These are phyloP conservation scores for Nezara viridula DNA, from an alignment of 2,888 invertebrate species.

Conservation along the genomic window DNA sequence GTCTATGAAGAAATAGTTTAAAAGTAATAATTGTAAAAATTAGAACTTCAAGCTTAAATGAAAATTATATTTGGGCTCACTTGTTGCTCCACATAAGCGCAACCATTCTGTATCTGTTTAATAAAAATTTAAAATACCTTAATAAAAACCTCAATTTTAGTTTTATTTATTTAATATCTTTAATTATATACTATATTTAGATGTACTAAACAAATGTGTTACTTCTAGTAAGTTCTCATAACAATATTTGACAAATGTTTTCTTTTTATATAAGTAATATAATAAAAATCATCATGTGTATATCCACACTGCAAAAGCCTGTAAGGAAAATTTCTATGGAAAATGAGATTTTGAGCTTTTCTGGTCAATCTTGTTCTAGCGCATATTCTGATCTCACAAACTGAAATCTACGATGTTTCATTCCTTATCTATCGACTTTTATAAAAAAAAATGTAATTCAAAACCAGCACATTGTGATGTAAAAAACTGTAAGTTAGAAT, in stretches of 20 bases:
- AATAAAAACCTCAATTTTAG: neutral
- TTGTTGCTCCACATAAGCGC: neutral
- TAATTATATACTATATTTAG: neutral
- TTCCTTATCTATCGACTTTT: no score
- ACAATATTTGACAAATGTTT: neutral
- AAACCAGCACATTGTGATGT: no score
- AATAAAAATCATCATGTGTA: no score
- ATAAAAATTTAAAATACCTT: neutral
- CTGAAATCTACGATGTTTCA: no score
- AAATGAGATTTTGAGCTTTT: no score
- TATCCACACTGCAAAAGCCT: no score
- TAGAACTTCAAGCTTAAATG: neutral
- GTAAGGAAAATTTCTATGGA: no score
- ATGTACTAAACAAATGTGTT: neutral
- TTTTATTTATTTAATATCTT: neutral
- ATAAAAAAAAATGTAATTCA: no score
- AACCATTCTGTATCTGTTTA: constrained; percentile 19
- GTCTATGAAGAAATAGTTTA: neutral
- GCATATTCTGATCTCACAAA: no score
- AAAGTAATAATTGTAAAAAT: neutral
- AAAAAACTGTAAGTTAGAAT: no score
- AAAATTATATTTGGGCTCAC: neutral
- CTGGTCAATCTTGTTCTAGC: no score
- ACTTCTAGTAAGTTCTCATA: neutral
- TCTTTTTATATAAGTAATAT: neutral